Conservation (phyloP, 2,113 vertebrate species). For the Delphinus delphis region DNA sequence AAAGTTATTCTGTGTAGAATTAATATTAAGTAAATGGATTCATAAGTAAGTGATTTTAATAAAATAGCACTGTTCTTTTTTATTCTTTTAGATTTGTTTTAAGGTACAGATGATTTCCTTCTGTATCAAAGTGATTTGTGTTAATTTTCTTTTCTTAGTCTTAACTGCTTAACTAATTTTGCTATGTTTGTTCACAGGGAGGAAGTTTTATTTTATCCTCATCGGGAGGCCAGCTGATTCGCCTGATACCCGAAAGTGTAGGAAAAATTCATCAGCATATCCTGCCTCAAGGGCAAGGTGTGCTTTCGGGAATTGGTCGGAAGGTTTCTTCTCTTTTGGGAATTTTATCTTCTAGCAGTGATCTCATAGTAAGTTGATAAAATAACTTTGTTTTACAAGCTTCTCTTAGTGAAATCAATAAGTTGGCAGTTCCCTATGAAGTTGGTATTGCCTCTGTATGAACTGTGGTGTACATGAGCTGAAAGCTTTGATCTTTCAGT, state of each 20-base stretch:
- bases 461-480: background rate
- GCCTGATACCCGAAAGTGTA: constrained; percentile 85
- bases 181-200: constrained; percentile 83
- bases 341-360: constrained; percentile 90
- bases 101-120: background rate
- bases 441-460: background rate
- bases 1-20: background rate
- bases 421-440: background rate
- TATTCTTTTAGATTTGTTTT: constrained; percentile 29
- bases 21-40: background rate
- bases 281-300: constrained; percentile 91
- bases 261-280: constrained; percentile 90
- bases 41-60: background rate
- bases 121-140: background rate
- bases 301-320: constrained; percentile 96
- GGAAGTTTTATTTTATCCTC: constrained; percentile 93
- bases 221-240: constrained; percentile 86
- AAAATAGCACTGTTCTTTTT: background rate
- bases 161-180: background rate
- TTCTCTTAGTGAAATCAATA: background rate
- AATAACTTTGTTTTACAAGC: background rate
- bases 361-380: constrained; percentile 88
- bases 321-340: constrained; percentile 95
- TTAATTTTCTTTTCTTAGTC: background rate
- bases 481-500: background rate